Conservation (phyloP, 2,113 vertebrate species). For the Naja naja region DNA sequence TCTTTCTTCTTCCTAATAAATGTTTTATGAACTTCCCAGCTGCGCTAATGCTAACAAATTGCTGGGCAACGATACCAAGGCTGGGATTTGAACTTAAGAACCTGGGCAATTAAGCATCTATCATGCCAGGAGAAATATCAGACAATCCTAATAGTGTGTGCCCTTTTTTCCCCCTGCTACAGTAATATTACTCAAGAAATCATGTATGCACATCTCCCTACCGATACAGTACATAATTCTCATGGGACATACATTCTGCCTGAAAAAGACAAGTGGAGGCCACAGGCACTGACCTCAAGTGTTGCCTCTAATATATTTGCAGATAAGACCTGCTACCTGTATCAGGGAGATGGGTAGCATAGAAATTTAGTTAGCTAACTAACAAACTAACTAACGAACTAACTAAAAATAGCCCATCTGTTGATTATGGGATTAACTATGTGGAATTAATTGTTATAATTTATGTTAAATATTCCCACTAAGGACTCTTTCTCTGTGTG, state of each 20-base stretch:
- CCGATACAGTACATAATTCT: not conserved
- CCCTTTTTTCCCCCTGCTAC: constrained; percentile 5
- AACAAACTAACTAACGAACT: not conserved
- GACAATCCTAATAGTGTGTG: constrained; percentile 31
- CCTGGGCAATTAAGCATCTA: constrained; percentile 34
- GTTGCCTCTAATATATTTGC: not conserved
- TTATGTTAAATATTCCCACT: not conserved
- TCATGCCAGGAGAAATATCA: constrained; percentile 21
- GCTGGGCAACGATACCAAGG: constrained; percentile 18
- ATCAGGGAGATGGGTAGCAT: not conserved
- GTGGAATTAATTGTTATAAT: not conserved
- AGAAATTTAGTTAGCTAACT: not conserved
- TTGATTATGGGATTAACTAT: not conserved
- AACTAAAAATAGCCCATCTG: not conserved
- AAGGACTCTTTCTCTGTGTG: not conserved
- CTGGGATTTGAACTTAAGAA: constrained; percentile 12
- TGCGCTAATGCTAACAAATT: constrained; percentile 38
- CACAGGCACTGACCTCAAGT: not conserved
- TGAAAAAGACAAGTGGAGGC: not conserved
- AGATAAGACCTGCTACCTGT: not conserved
- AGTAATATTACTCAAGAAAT: constrained; percentile 10
- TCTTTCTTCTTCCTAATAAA: constrained; percentile 4
- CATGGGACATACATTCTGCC: not conserved
- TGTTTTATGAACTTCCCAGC: constrained; percentile 24
- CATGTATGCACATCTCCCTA: constrained; percentile 9